Evolutionary conservation across 2,113 vertebrate genomes (phyloP).

Genomic region (Periophthalmus modestus): DNA sequence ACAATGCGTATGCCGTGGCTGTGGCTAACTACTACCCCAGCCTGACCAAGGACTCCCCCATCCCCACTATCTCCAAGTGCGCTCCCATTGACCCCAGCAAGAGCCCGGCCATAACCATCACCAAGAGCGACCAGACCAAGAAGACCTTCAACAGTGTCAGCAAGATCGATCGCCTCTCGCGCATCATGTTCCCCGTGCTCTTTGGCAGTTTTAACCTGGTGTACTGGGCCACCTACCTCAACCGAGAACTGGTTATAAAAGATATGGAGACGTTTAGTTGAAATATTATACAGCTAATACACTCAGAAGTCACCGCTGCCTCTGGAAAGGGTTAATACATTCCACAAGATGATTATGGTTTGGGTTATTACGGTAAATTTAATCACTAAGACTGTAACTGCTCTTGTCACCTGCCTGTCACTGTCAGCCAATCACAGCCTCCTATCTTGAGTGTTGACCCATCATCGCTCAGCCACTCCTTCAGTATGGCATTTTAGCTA

Average conservation of each 20-base stretch:
- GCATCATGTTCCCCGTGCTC: slow-evolving; percentile 94
- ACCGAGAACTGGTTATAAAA: slow-evolving; percentile 47
- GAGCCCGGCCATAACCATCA: slow-evolving; percentile 74
- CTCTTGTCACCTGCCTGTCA: too few species aligned
- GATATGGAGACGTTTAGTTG: slow-evolving; percentile 27
- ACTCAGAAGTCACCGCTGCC: not conserved
- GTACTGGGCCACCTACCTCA: slow-evolving; percentile 92
- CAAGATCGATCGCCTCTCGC: slow-evolving; percentile 96
- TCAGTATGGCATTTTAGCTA: too few species aligned
- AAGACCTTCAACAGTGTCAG: slow-evolving; percentile 97
- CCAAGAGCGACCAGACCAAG: slow-evolving; percentile 86
- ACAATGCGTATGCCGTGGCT: slow-evolving; percentile 93
- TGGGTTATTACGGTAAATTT: not conserved
- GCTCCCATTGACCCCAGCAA: slow-evolving; percentile 81
- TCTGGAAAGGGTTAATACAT: not conserved
- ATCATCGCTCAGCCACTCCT: too few species aligned
- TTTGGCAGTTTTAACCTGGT: slow-evolving; percentile 94
- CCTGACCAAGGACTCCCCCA: slow-evolving; percentile 87
- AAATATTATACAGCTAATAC: not conserved
- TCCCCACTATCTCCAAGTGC: slow-evolving; percentile 91
- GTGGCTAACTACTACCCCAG: slow-evolving; percentile 93
- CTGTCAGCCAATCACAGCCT: not conserved
- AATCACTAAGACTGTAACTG: not conserved
- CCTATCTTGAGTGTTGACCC: not conserved
- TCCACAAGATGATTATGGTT: not conserved